Evolutionary conservation across 2,888 invertebrate genomes (phyloP), one percentile per base, ranked within the genome.

Genomic region (Athripsodes cinereus): DNA sequence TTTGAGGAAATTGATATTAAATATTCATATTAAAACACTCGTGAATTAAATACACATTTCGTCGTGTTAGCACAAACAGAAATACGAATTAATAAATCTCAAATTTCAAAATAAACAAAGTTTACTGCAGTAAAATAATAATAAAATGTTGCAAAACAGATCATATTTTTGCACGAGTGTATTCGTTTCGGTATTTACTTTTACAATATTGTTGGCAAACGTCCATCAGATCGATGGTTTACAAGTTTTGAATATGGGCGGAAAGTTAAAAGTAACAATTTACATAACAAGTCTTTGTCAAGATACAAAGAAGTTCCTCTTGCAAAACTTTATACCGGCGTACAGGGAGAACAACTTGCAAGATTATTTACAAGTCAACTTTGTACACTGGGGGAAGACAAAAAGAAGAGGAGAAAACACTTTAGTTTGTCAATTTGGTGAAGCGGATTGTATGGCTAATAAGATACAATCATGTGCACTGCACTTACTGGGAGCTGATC

Each of bases 381-480:
- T 74, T 50, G 68, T 78, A 1, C 74, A 76, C 1, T 79, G 78
- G 78, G 79, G 78, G 16, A 72, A 73, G 55, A 72, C 75, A 0
- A 20, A n/a, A 1, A 67, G 71, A 51, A 67, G 71, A 50, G 65
- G 67, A 16, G 62, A 53, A 0, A 64, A 72, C 20, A 73, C 69
- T 1, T 63, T 59, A 1, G 58, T 73, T 2, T 61, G 55, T 1
- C 78, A 74, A 53, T 74, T 74, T 31, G 68, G 69, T 1, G 57
- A 10, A 0, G 64, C 65, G 31, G 77, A 77, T 58, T 78, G 78
- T 64, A 76, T 71, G 70, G 76, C 76, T 0, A 78, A 79, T 54
- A 70, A 74, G 8, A 64, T 74, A 1, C 75, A 78, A 13, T 69
- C 78, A 62, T 78, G 78, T 59, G 73, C 67, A 1, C 62, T 78